Base-by-base conservation (phyloP, 2,888 invertebrate species). In the Pristionchus japonicus region DNA sequence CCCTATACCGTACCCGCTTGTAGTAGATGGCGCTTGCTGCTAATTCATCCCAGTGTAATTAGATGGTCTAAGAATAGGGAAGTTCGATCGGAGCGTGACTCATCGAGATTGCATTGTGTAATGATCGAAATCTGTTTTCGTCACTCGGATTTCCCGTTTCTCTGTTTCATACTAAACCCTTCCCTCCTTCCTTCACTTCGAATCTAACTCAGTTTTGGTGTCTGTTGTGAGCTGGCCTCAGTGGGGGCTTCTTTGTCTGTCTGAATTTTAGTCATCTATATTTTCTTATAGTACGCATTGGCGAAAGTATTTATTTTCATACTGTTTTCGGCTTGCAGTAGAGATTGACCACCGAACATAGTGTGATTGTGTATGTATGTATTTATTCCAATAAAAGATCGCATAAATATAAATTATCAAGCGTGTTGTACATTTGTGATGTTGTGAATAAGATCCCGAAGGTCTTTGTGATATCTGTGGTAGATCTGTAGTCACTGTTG, bases 271-370 rank as follows among this genome's bases (percentile, higher is more conserved):
- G 74, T 74, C 74, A 40, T 40, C 64, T 64, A 17, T 27, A 64
- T 27, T 52, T 52, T 52, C 52, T 23, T n/a, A 31, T 64, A 74
- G 40, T 31, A 11, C 15, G 1, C 37, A 6, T 52, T 74, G 74
- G 43, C 52, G 9, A 15, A 40, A 40, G 40, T 74, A 74, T 74
- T 40, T 74, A 74, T 74, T 40, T 37, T 74, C 40, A n/a, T 40
- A 11, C 31, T 23, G 15, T 40, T 74, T 31, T 15, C 20, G 20
- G 74, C 74, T 74, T 74, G 74, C 23, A 37, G 11, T 74, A 74
- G 74, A 74, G 37, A 74, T 74, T 74, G 74, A 74, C 74, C 74
- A 74, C 74, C 11, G 67, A 34, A n/a, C 37, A 74, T 74, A 74
- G 74, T 74, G 43, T 40, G 74, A 74, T 74, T 70, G n/a, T n/a